Evolutionary conservation across 53 echinoderm and acorn worm genomes (phyloP), one percentile per base, ranked within the genome.

Genomic region (Mesocentrotus franciscanus): DNA sequence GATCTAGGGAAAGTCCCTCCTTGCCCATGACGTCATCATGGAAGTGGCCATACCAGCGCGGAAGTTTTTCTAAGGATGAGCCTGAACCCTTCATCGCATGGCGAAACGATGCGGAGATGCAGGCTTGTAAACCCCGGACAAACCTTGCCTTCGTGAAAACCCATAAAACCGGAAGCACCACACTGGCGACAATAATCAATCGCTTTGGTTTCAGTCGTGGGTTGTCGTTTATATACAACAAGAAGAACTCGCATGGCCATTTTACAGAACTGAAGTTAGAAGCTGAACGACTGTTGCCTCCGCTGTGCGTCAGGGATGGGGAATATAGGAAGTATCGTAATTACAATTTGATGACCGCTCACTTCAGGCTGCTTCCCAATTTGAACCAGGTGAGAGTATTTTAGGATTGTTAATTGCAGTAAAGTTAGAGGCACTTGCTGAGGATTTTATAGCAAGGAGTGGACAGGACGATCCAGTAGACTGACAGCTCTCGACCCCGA

Each of bases 121-220:
- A 75, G 5, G 8, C 10, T 2, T 92, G 92, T 64, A 24, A 35
- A 32, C 92, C 68, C 29, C 68, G 20, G 30, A 62, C 0, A 30
- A 97, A 96, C 56, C 58, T 97, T 12, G 96, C 85, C 26, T 97
- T 96, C 74, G 92, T 96, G 57, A 97, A 97, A 35, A 97, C 96
- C 2, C 97, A 96, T 79, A 97, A 97, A 58, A 97, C 97, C 13
- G 97, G 96, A 35, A 95, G 97, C 30, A 97, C 97, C 27, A 97
- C 97, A 14, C 12, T 97, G 12, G 56, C 92, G 1, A 71, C 91
- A 26, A 62, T 97, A 22, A 34, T 97, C 8, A 95, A 96, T 78
- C 96, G 96, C 0, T 97, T 61, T 70, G 97, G 92, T 0, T 93
- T 85, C 32, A 60, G 29, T 56, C 76, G 70, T 2, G 36, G 56